These are phyloP conservation scores for Tridacna crocea DNA, from an alignment of 2,888 invertebrate genomes.

Conservation along the genomic window DNA sequence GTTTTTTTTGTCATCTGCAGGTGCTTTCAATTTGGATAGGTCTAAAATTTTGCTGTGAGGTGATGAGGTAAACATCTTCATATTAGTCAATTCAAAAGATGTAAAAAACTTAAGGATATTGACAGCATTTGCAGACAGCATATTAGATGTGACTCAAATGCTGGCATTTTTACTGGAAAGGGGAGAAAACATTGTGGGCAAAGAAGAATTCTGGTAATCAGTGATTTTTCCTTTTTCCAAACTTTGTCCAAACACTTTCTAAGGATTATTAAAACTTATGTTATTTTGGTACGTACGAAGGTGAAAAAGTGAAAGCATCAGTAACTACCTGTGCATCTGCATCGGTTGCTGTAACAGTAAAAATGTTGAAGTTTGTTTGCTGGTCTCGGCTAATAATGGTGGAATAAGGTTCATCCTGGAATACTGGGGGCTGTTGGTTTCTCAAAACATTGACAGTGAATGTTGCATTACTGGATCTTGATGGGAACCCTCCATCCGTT, in stretches of 20 bases:
- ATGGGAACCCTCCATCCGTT: slow-evolving; percentile 65
- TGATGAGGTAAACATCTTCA: too few species aligned
- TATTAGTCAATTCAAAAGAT: too few species aligned
- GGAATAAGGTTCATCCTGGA: slow-evolving; percentile 63
- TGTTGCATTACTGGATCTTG: slow-evolving; percentile 49
- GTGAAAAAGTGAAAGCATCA: background rate
- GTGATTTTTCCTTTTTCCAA: background rate
- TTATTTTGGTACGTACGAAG: background rate
- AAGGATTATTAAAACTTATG: background rate
- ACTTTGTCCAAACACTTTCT: background rate
- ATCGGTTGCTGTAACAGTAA: slow-evolving; percentile 71
- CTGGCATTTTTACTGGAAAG: too few species aligned
- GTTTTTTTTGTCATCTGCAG: too few species aligned
- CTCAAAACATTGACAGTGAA: slow-evolving; percentile 73
- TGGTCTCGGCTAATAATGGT: slow-evolving; percentile 60
- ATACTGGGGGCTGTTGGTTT: slow-evolving; percentile 82
- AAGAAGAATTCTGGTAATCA: background rate
- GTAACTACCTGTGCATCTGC: slow-evolving; percentile 60
- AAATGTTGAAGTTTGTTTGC: slow-evolving; percentile 43
- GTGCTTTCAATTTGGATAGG: too few species aligned
- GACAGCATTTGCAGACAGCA: too few species aligned
- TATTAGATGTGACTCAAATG: too few species aligned
- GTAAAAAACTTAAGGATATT: too few species aligned
- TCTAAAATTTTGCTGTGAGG: too few species aligned
- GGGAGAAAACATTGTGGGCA: background rate